These are phyloP conservation scores for Valencia hispanica DNA, from an alignment of 2,797 vertebrate species.

Conservation along the genomic window DNA sequence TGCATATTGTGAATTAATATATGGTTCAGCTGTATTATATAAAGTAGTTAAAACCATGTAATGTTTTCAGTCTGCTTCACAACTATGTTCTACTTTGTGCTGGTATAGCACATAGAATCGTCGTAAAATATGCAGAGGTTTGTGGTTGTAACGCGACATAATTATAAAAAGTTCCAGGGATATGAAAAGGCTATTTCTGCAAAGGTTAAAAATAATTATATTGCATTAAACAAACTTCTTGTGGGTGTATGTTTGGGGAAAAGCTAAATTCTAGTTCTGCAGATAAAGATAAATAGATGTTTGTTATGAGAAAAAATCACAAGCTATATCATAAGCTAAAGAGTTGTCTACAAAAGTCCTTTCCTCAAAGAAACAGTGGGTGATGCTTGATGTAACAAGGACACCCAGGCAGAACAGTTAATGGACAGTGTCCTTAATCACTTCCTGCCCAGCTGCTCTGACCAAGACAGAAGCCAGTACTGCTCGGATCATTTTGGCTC, in stretches of 20 bases:
- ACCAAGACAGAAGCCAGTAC: slow-evolving; percentile 2
- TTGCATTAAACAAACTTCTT: not conserved
- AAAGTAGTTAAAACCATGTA: not conserved
- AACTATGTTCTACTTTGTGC: not conserved
- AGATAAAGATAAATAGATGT: no score
- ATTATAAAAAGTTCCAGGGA: not conserved
- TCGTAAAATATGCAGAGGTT: not conserved
- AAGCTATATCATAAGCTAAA: not conserved
- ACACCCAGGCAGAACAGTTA: slow-evolving; percentile 14
- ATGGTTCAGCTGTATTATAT: not conserved
- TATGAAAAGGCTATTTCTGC: no score
- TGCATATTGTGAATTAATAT: not conserved
- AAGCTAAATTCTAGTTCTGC: not conserved
- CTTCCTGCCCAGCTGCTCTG: slow-evolving; percentile 41
- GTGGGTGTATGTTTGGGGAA: not conserved
- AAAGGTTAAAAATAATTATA: no score
- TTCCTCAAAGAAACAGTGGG: not conserved
- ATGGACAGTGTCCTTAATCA: slow-evolving; percentile 37
- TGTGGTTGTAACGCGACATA: not conserved
- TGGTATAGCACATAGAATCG: not conserved
- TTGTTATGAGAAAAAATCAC: not conserved
- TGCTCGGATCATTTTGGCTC: slow-evolving; percentile 20
- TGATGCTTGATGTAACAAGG: not conserved
- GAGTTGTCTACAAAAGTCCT: not conserved
- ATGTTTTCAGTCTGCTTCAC: not conserved